phyloP scores from a whole-genome alignment of 1,140 invertebrate species.

The Scylla paramamosain region DNA sequence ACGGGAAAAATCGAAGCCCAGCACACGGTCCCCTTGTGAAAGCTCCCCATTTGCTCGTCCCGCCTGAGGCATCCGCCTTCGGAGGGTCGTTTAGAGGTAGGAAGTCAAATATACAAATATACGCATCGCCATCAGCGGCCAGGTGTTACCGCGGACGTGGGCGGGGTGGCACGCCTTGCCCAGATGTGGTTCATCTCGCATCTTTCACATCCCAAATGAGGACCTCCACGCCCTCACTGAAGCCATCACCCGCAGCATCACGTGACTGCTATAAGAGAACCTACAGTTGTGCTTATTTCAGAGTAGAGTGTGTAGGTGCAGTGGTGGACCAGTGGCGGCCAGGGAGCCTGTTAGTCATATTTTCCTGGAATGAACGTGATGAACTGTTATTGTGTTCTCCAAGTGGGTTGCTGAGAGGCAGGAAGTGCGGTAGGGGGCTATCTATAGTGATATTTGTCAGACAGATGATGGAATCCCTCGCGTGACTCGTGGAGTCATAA shows the following conservation, averaged over 20 bases:
- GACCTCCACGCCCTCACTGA: not conserved
- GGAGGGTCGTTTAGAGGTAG: not conserved
- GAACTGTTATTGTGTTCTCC: not conserved
- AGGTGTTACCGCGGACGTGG: not conserved
- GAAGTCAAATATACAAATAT: not conserved
- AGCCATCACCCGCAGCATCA: not conserved
- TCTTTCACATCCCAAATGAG: not conserved
- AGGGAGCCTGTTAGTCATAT: not conserved
- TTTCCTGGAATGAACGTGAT: not conserved
- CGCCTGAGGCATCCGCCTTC: not conserved
- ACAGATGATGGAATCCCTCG: not conserved
- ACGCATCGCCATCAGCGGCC: not conserved
- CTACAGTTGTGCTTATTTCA: not conserved
- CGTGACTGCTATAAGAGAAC: not conserved
- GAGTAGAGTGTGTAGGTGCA: not conserved
- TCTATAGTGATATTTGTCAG: not conserved
- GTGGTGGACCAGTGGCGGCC: not conserved
- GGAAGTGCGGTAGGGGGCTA: not conserved
- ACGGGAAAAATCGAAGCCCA: not conserved
- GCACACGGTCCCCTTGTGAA: not conserved
- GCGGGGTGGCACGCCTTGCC: not conserved
- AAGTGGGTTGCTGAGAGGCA: not conserved
- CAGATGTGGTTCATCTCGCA: not conserved
- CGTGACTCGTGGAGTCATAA: not conserved
- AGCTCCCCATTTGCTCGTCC: not conserved